Conservation (phyloP, 2,113 vertebrate genomes). For the Scomber scombrus region DNA sequence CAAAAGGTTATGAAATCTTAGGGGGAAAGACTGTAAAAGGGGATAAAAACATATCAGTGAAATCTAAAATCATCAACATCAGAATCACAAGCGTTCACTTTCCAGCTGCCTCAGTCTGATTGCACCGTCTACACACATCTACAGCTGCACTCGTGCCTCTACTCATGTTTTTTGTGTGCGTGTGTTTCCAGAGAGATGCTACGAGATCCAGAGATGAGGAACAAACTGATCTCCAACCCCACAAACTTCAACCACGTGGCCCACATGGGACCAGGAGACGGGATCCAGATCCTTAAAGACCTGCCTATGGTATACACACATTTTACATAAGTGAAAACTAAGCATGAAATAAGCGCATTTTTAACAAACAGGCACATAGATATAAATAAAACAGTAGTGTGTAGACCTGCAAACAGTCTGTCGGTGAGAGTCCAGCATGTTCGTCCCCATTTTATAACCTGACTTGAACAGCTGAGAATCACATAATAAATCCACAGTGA, state of each 20-base stretch:
- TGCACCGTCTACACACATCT: too few relatives aligned
- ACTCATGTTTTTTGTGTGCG: background rate
- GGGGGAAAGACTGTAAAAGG: too few relatives aligned
- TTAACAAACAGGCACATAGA: background rate
- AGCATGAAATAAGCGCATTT: background rate
- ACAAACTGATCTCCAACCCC: slow-evolving; percentile 99
- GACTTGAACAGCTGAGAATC: background rate
- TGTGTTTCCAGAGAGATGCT: slow-evolving; percentile 94
- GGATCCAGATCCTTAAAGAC: slow-evolving; percentile 99
- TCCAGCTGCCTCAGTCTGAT: too few relatives aligned
- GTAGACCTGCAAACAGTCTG: background rate
- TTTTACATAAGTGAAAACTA: background rate
- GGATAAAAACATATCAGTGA: too few relatives aligned
- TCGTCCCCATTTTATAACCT: background rate
- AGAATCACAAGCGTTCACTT: too few relatives aligned
- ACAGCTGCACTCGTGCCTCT: background rate
- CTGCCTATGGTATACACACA: slow-evolving; percentile 91
- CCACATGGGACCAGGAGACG: slow-evolving; percentile 99
- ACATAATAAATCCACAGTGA: background rate
- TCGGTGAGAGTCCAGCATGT: too few relatives aligned
- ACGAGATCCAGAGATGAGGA: slow-evolving; percentile 98
- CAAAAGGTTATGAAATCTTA: too few relatives aligned
- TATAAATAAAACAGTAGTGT: background rate
- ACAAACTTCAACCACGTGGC: slow-evolving; percentile 99
- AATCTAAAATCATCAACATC: too few relatives aligned